A percentile compares a stretch with the other conserved stretches of the same genome.
phyloP scores from a whole-genome alignment of 2,113 vertebrate species.

The Daboia siamensis region DNA sequence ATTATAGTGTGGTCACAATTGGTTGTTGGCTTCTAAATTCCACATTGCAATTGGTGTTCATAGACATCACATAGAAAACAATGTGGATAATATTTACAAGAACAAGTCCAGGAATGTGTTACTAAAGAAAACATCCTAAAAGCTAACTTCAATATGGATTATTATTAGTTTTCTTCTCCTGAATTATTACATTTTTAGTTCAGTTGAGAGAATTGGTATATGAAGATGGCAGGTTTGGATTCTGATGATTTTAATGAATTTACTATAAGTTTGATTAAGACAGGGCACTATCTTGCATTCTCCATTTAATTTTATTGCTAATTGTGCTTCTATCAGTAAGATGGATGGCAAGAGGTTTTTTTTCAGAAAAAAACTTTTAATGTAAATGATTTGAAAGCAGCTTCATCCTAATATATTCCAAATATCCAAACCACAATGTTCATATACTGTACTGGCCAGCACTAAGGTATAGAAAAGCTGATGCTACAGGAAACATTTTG shows the following conservation, averaged over 20 bases:
- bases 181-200: conserved; percentile 3
- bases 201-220: neutral
- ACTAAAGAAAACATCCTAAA: neutral
- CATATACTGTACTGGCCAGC: neutral
- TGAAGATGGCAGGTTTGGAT: neutral
- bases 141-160: conserved; percentile 37
- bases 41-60: conserved; percentile 1
- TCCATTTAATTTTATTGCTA: neutral
- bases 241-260: neutral
- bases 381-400: neutral
- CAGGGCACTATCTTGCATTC: neutral
- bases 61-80: neutral
- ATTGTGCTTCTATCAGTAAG: neutral
- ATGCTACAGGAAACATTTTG: neutral
- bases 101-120: conserved; percentile 9
- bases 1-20: conserved; percentile 23
- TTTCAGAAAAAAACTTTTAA: neutral
- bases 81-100: neutral
- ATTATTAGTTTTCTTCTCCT: neutral
- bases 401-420: neutral
- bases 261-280: neutral
- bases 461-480: neutral
- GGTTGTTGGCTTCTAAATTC: conserved; percentile 6
- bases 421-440: neutral
- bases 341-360: neutral